Percentiles rank a stretch among this genome's conserved stretches.
phyloP scores from a whole-genome alignment of 2,888 invertebrate species.

The Yponomeuta malinellus region DNA sequence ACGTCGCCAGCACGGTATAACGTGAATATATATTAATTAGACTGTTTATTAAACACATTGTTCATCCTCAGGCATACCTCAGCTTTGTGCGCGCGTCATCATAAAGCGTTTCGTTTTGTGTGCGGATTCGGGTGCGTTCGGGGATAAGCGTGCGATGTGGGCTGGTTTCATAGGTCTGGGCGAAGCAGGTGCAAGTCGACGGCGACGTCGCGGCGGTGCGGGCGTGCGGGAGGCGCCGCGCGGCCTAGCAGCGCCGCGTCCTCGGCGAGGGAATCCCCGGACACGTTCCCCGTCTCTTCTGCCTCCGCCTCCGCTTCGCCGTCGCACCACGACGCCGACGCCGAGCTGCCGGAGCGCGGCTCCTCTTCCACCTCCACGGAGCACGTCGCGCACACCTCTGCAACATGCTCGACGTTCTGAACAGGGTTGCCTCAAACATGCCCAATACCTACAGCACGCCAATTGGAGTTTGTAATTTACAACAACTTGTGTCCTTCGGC shows the following conservation, averaged over 20 bases:
- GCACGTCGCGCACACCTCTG: slow-evolving; percentile 67
- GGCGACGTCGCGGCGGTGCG: slow-evolving; percentile 50
- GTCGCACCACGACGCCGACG: slow-evolving; percentile 73
- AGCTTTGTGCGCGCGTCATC: slow-evolving; percentile 5
- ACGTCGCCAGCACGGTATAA: too few relatives aligned
- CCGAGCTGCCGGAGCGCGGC: slow-evolving; percentile 60
- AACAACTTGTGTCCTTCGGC: too few relatives aligned
- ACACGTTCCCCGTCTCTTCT: slow-evolving; percentile 68
- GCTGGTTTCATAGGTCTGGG: slow-evolving; percentile 52
- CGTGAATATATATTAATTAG: too few relatives aligned
- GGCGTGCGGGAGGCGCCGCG: slow-evolving; percentile 29
- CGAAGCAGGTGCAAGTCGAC: slow-evolving; percentile 66
- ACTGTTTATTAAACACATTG: neutral
- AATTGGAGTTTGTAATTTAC: too few relatives aligned
- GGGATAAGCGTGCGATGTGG: slow-evolving; percentile 17
- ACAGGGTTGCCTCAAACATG: neutral
- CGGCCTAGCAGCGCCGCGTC: slow-evolving; percentile 60
- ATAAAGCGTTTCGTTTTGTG: slow-evolving; percentile 10
- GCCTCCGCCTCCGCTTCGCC: slow-evolving; percentile 65
- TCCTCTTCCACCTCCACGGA: slow-evolving; percentile 66
- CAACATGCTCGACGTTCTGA: slow-evolving; percentile 28
- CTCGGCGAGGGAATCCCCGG: slow-evolving; percentile 70
- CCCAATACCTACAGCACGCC: neutral
- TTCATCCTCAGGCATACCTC: neutral
- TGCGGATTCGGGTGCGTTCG: slow-evolving; percentile 20